Percentiles rank a stretch among this genome's conserved stretches.
Conservation (phyloP, 1,140 invertebrate genomes). For the Drosophila parabipectinata region DNA sequence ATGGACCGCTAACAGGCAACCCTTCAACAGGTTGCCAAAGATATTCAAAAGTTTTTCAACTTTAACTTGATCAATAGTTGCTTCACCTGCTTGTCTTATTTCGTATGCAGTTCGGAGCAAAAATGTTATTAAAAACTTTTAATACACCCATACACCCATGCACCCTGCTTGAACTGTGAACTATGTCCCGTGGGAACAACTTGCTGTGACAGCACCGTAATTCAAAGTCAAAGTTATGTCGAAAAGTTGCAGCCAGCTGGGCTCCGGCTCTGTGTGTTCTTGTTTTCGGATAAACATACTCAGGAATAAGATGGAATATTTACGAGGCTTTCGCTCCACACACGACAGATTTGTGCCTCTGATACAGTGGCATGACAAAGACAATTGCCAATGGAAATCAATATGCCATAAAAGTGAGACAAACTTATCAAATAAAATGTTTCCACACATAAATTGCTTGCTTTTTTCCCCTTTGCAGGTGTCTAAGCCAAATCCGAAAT, state of each 20-base stretch:
- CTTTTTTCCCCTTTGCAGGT: slow-evolving; percentile 12
- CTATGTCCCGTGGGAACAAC: slow-evolving; percentile 24
- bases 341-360: slow-evolving; percentile 60
- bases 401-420: slow-evolving; percentile 70
- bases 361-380: slow-evolving; percentile 44
- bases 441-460: slow-evolving; percentile 43
- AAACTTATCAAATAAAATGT: slow-evolving; percentile 69
- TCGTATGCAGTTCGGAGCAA: slow-evolving; percentile 8
- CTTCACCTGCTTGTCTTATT: slow-evolving; percentile 5
- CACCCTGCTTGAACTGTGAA: not conserved
- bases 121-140: slow-evolving; percentile 56
- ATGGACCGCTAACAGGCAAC: not conserved
- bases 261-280: slow-evolving; percentile 8
- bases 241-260: slow-evolving; percentile 37
- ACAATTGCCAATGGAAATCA: slow-evolving; percentile 64
- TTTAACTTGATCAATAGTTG: slow-evolving; percentile 39
- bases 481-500: slow-evolving; percentile 30
- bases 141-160: slow-evolving; percentile 4
- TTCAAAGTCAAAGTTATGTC: slow-evolving; percentile 53
- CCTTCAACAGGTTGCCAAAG: slow-evolving; percentile 34
- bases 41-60: slow-evolving; percentile 21
- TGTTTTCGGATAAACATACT: slow-evolving; percentile 33
- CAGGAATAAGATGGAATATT: slow-evolving; percentile 12
- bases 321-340: slow-evolving; percentile 12
- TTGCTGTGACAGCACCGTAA: slow-evolving; percentile 41